A percentile compares a stretch with the other conserved stretches of the same genome.
phyloP scores from a whole-genome alignment of 2,888 invertebrate genomes.

The Sialis lutaria region DNA sequence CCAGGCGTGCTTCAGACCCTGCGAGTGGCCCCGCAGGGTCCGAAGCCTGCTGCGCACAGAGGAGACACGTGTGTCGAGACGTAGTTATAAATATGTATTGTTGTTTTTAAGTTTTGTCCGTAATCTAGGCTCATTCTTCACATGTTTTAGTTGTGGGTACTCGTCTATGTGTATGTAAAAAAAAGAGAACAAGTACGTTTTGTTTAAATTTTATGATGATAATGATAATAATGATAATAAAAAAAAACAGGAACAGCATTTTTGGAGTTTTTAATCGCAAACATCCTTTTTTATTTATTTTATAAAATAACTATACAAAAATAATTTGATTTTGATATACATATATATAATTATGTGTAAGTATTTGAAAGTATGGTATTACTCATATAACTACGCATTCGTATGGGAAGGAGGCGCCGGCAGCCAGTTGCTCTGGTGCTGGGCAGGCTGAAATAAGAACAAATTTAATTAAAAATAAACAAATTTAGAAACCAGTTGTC shows the following conservation, averaged over 20 bases:
- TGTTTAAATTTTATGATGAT: not conserved
- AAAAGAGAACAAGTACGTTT: not conserved
- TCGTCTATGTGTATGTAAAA: not conserved
- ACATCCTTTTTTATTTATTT: not conserved
- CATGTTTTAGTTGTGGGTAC: conserved; percentile 1
- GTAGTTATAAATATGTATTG: too few relatives aligned
- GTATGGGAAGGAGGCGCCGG: conserved; percentile 35
- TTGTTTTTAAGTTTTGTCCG: too few relatives aligned
- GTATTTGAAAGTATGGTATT: not conserved
- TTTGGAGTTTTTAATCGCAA: not conserved
- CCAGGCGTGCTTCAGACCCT: not conserved
- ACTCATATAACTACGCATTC: conserved; percentile 51
- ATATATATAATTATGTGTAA: not conserved
- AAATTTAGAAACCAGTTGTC: not conserved
- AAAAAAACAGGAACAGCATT: not conserved
- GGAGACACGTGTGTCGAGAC: too few relatives aligned
- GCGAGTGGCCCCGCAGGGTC: too few relatives aligned
- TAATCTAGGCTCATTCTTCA: not conserved
- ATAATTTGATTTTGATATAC: too few relatives aligned
- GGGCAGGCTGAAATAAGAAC: conserved; percentile 43
- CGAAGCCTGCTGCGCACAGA: too few relatives aligned
- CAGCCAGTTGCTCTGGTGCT: conserved; percentile 24
- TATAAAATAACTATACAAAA: not conserved
- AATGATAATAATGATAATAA: not conserved
- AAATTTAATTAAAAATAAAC: not conserved